Conservation (phyloP, 2,113 vertebrate species). For the Epinephelus lanceolatus region DNA sequence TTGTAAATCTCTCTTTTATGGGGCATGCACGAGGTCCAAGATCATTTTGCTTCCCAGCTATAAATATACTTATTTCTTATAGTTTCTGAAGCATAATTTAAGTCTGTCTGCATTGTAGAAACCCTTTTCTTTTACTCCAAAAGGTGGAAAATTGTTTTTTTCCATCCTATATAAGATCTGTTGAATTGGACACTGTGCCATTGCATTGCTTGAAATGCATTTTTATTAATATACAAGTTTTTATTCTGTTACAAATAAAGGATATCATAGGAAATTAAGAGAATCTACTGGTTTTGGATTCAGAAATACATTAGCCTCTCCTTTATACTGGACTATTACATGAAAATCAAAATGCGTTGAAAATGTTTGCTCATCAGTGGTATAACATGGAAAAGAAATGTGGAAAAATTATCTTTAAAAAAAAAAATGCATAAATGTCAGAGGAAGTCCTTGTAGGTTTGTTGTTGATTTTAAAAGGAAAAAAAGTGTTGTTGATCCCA, state of each 20-base stretch:
- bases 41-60: slow-evolving; percentile 53
- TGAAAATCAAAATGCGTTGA: slow-evolving; percentile 67
- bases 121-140: background rate
- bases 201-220: slow-evolving; percentile 76
- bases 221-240: slow-evolving; percentile 83
- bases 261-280: slow-evolving; percentile 77
- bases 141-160: background rate
- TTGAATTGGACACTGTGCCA: slow-evolving; percentile 55
- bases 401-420: slow-evolving; percentile 42
- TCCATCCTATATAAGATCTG: background rate
- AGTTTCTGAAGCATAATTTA: slow-evolving; percentile 36
- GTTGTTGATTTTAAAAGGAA: slow-evolving; percentile 35
- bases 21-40: slow-evolving; percentile 40
- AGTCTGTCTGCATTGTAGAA: background rate
- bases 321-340: slow-evolving; percentile 79
- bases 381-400: slow-evolving; percentile 79
- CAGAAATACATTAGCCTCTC: slow-evolving; percentile 73
- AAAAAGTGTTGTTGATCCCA: slow-evolving; percentile 21
- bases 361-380: slow-evolving; percentile 75
- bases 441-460: slow-evolving; percentile 57
- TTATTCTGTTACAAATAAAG: slow-evolving; percentile 83
- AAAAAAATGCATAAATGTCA: slow-evolving; percentile 71
- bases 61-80: slow-evolving; percentile 54
- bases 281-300: slow-evolving; percentile 58
- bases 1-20: slow-evolving; percentile 76